A percentile compares a stretch with the other conserved stretches of the same genome.
Conservation (phyloP, 2,888 invertebrate genomes). For the Patella caerulea region DNA sequence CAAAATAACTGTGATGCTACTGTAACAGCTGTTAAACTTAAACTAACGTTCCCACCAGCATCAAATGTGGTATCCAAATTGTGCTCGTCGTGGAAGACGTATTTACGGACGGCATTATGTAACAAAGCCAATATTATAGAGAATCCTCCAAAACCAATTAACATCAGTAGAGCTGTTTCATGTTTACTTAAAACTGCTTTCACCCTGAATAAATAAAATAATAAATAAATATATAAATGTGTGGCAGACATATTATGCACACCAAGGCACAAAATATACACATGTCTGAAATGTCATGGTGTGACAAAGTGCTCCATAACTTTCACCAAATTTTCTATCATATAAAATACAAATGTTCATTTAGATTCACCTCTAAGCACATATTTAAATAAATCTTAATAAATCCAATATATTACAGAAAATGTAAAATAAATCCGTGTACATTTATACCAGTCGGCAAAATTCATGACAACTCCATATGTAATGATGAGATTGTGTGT, state of each 20-base stretch:
- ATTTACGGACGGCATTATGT: conserved; percentile 60
- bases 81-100: conserved; percentile 64
- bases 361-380: conserved; percentile 6
- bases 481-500: too few species aligned
- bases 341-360: conserved; percentile 13
- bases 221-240: not conserved
- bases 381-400: too few species aligned
- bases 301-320: not conserved
- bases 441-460: too few species aligned
- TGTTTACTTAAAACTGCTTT: conserved; percentile 56
- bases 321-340: conserved; percentile 16
- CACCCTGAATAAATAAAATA: conserved; percentile 45
- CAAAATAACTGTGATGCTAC: conserved; percentile 64
- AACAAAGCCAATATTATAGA: conserved; percentile 61
- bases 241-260: not conserved
- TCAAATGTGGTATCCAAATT: conserved; percentile 66
- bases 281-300: not conserved
- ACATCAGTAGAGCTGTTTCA: conserved; percentile 61
- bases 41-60: conserved; percentile 64
- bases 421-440: too few species aligned
- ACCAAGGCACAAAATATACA: not conserved
- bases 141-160: conserved; percentile 63
- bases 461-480: too few species aligned
- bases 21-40: conserved; percentile 63
- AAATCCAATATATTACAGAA: too few species aligned